Evolutionary conservation across 92 coral and sea anemone genomes (phyloP).

Genomic region (Meandrina meandrites): DNA sequence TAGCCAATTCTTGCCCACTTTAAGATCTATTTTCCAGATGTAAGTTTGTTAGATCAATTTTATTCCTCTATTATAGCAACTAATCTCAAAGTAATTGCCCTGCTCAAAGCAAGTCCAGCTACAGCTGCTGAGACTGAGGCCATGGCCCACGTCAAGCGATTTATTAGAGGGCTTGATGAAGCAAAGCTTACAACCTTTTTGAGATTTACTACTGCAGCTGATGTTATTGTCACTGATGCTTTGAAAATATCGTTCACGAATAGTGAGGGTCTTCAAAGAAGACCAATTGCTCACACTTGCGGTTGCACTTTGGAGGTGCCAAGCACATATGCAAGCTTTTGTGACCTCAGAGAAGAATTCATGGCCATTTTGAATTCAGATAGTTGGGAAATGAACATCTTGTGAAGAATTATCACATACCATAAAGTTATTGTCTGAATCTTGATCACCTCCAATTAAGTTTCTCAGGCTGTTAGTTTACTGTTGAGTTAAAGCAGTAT

Average conservation of each 20-base stretch:
- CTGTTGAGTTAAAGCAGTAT: background rate
- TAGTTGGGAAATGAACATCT: slow-evolving; percentile 40
- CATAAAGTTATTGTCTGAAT: background rate
- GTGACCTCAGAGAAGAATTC: slow-evolving; percentile 52
- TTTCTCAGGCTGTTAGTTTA: background rate
- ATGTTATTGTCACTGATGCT: slow-evolving; percentile 40
- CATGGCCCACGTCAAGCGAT: slow-evolving; percentile 43
- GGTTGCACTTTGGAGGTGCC: slow-evolving; percentile 40
- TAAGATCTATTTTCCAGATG: slow-evolving; percentile 23
- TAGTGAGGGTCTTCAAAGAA: slow-evolving; percentile 37
- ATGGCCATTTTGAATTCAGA: slow-evolving; percentile 33
- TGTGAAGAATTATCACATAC: slow-evolving; percentile 15
- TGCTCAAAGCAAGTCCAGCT: slow-evolving; percentile 16
- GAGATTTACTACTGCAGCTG: slow-evolving; percentile 47
- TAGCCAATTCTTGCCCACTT: slow-evolving; percentile 12
- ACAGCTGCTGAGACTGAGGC: slow-evolving; percentile 47
- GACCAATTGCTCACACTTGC: slow-evolving; percentile 58
- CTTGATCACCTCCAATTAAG: slow-evolving; percentile 1
- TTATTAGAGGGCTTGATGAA: slow-evolving; percentile 49
- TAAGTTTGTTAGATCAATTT: background rate
- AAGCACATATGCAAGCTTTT: slow-evolving; percentile 39
- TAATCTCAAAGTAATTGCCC: slow-evolving; percentile 25
- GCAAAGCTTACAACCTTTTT: slow-evolving; percentile 47
- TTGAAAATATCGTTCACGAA: slow-evolving; percentile 38
- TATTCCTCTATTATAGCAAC: slow-evolving; percentile 18